Percentiles rank a stretch among this genome's conserved stretches.
Evolutionary conservation across 2,797 vertebrate genomes (phyloP).

Genomic region (Chanos chanos): DNA sequence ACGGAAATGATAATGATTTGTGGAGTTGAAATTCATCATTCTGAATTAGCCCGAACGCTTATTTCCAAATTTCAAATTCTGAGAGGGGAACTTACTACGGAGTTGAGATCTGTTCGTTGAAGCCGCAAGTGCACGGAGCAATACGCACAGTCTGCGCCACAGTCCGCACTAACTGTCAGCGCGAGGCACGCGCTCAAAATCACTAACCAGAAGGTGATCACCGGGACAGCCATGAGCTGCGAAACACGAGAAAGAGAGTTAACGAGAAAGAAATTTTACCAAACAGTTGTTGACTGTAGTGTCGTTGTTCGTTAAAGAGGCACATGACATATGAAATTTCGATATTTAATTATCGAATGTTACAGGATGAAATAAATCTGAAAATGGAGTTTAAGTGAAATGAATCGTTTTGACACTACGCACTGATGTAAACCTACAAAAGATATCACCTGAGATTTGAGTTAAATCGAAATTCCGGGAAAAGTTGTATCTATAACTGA

Average conservation of each 20-base stretch:
- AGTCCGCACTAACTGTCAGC: constrained; percentile 65
- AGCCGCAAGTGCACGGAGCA: constrained; percentile 69
- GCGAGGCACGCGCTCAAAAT: constrained; percentile 68
- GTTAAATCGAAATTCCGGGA: not conserved
- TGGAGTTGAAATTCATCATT: not conserved
- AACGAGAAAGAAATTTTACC: not conserved
- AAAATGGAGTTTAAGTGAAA: too few relatives aligned
- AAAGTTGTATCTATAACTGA: too few relatives aligned
- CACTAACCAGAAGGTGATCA: constrained; percentile 68
- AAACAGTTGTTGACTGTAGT: not conserved
- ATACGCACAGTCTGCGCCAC: constrained; percentile 73
- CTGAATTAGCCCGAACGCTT: too few relatives aligned
- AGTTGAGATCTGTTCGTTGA: constrained; percentile 65
- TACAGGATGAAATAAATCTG: too few relatives aligned
- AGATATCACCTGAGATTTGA: not conserved
- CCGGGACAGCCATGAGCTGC: constrained; percentile 70
- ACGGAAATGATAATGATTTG: not conserved
- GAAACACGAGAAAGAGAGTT: not conserved
- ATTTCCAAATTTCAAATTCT: too few relatives aligned
- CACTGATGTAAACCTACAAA: not conserved
- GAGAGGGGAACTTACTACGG: constrained; percentile 81
- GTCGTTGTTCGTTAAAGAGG: too few relatives aligned
- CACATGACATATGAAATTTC: too few relatives aligned
- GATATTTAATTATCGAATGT: too few relatives aligned
- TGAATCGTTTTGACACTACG: not conserved